Base-by-base conservation (phyloP, 2,888 invertebrate species). In the Loripinus fragilis region DNA sequence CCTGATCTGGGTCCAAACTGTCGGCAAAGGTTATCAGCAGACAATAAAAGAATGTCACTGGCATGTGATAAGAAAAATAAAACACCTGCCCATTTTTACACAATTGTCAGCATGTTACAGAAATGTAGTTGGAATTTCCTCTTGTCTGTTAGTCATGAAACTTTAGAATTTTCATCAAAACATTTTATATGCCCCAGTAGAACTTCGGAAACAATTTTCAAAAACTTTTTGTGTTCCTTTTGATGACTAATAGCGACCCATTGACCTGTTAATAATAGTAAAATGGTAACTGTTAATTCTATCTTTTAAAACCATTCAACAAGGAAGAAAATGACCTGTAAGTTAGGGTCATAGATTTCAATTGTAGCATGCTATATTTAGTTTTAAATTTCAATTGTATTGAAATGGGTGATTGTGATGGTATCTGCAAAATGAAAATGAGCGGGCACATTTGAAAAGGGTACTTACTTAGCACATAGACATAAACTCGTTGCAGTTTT, bases 341-440 rank as follows among this genome's bases (percentile, higher is more conserved):
- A 33, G n/a, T 60, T 33, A 60, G 33, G 60, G 60, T 33, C 60
- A 60, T 33, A 60, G 60, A 60, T 33, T 60, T 60, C 33, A 60
- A 60, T 60, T 33, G 30, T 33, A 60, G 33, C 60, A 10, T 17
- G 25, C 60, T 33, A 33, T n/a, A n/a, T 30, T 60, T 20, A 33
- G 28, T 17, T 33, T 60, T 33, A 20, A 60, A 33, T 60, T 60
- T 60, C 60, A 60, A 33, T 5, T 8, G 33, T 10, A 20, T 8
- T 33, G 33, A 60, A 60, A 3, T 20, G 2, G 30, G 30, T 2
- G 60, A 33, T 33, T 60, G 20, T 60, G 60, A 60, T 60, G 2
- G 60, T 33, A 28, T 33, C 23, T 33, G 60, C 33, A 33, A 33
- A 17, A 52, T 25, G 45, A 45, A 45, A 45, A 45, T 45, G 45